phyloP scores from a whole-genome alignment of 1,140 invertebrate genomes.

The Drosophila guanche region DNA sequence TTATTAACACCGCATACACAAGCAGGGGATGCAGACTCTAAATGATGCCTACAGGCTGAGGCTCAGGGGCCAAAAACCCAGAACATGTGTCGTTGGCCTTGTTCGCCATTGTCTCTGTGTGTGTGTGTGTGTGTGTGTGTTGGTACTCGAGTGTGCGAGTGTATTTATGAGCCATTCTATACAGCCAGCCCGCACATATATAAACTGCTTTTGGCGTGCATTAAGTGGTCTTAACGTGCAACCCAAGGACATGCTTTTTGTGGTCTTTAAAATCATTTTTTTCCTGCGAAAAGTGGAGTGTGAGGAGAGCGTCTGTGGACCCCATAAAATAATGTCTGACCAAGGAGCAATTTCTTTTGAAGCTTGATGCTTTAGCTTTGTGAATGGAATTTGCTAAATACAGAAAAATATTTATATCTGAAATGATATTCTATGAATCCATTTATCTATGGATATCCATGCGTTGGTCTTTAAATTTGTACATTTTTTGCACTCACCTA shows the following conservation, averaged over 20 bases:
- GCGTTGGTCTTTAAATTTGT: too few species aligned
- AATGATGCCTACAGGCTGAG: conserved; percentile 64
- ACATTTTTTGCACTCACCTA: too few species aligned
- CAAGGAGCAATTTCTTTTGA: conserved; percentile 28
- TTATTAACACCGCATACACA: conserved; percentile 76
- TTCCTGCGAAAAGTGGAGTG: conserved; percentile 9
- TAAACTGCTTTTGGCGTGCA: conserved; percentile 77
- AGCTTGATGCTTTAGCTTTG: conserved; percentile 18
- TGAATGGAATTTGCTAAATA: background rate
- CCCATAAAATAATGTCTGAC: conserved; percentile 60
- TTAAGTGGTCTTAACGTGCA: conserved; percentile 76
- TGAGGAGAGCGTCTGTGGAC: conserved; percentile 48
- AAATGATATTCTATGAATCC: too few species aligned
- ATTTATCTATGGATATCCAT: too few species aligned
- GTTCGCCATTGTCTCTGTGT: conserved; percentile 10
- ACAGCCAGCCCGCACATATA: conserved; percentile 25
- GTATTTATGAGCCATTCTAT: conserved; percentile 68
- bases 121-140: conserved; percentile 15
- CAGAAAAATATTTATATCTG: background rate
- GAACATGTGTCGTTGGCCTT: conserved; percentile 71
- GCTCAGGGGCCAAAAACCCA: conserved; percentile 64
- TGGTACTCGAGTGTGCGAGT: conserved; percentile 20
- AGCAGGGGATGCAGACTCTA: conserved; percentile 36
- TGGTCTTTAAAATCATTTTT: conserved; percentile 70
- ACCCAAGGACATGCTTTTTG: conserved; percentile 75